phyloP scores from a whole-genome alignment of 2,888 invertebrate species.

The Heliconius erato region DNA sequence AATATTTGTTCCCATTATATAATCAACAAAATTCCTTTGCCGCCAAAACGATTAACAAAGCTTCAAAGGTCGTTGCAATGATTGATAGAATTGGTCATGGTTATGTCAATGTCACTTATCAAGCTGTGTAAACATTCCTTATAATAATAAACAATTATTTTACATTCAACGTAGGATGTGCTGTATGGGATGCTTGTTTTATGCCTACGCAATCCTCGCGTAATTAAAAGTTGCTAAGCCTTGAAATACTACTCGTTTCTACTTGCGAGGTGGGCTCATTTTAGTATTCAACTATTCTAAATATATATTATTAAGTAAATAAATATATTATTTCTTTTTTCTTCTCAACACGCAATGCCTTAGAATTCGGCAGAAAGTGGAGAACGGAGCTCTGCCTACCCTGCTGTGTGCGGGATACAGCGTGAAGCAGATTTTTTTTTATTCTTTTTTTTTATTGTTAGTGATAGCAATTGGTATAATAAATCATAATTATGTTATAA shows the following conservation, averaged over 20 bases:
- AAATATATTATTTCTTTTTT: too few relatives aligned
- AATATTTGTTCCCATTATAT: conserved; percentile 19
- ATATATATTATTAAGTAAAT: background rate
- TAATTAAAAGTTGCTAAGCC: conserved; percentile 9
- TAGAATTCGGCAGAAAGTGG: too few relatives aligned
- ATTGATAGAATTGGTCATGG: conserved; percentile 45
- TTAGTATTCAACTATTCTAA: background rate
- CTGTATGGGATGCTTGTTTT: conserved; percentile 7
- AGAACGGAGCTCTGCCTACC: too few relatives aligned
- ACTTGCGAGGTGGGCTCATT: background rate
- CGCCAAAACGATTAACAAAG: conserved; percentile 21
- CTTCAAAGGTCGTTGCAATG: conserved; percentile 32
- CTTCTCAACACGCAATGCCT: too few relatives aligned
- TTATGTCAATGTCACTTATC: conserved; percentile 48
- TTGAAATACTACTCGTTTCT: background rate
- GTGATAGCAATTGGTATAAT: background rate
- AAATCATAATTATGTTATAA: background rate
- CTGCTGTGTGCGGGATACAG: too few relatives aligned
- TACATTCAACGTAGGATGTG: conserved; percentile 15
- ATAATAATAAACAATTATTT: conserved; percentile 7
- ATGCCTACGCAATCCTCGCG: background rate
- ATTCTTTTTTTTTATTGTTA: background rate
- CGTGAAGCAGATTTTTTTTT: too few relatives aligned
- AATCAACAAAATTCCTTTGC: conserved; percentile 26
- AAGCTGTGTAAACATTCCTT: conserved; percentile 31